These are phyloP conservation scores for Henricia sp. DNA, from an alignment of 53 echinoderm and acorn worm species.

Conservation along the genomic window DNA sequence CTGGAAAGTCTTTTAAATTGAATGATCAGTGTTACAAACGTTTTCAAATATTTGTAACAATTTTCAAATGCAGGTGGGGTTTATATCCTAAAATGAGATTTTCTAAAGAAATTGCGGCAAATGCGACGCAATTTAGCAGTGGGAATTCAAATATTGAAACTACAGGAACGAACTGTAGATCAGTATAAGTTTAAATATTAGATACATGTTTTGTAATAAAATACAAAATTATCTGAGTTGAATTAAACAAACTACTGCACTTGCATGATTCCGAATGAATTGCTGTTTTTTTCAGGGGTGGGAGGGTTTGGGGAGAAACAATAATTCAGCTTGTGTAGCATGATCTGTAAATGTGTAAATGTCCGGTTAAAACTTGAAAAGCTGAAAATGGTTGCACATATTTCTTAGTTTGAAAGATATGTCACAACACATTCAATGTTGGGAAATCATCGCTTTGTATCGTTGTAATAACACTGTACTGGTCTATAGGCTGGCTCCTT, in stretches of 20 bases:
- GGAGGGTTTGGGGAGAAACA: not conserved
- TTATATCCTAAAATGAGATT: not conserved
- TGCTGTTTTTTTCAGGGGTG: conserved; percentile 33
- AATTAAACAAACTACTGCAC: conserved; percentile 27
- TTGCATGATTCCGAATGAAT: conserved; percentile 27
- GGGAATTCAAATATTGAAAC: conserved; percentile 35
- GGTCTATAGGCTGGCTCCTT: conserved; percentile 52
- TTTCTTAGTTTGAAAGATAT: conserved; percentile 51
- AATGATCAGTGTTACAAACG: conserved; percentile 24
- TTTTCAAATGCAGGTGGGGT: conserved; percentile 33
- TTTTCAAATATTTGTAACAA: conserved; percentile 45
- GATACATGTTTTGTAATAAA: conserved; percentile 59
- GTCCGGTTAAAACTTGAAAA: conserved; percentile 67
- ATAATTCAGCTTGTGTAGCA: conserved; percentile 37
- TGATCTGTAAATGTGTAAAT: conserved; percentile 71
- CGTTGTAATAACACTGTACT: conserved; percentile 44
- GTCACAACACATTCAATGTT: conserved; percentile 32
- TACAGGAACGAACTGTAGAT: conserved; percentile 37
- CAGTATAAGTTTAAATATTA: conserved; percentile 30
- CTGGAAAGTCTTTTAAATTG: conserved; percentile 18
- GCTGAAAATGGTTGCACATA: conserved; percentile 67
- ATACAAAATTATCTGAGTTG: conserved; percentile 8
- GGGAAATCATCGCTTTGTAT: conserved; percentile 42
- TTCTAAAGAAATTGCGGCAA: conserved; percentile 47
- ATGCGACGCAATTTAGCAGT: conserved; percentile 53